These are phyloP conservation scores for Tipula vernalis DNA, from an alignment of 2,888 invertebrate species.

Conservation along the genomic window DNA sequence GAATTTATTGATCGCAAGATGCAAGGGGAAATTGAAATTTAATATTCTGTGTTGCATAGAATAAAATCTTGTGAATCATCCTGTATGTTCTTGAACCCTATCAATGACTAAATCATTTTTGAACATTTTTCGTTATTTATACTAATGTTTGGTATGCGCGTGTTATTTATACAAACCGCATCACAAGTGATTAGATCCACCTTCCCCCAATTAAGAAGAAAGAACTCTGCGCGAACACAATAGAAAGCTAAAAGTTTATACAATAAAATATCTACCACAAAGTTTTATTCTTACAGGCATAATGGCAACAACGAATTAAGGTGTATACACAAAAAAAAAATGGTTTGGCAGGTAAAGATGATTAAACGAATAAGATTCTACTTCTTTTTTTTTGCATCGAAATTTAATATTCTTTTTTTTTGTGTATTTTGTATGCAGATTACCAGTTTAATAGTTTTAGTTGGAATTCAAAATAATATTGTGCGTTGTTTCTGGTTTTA, in stretches of 20 bases:
- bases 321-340: neutral
- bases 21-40: neutral
- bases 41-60: neutral
- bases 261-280: neutral
- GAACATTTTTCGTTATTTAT: neutral
- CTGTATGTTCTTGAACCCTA: neutral
- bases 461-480: neutral
- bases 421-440: neutral
- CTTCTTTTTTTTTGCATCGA: neutral
- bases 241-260: neutral
- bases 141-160: neutral
- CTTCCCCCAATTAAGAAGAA: neutral
- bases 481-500: neutral
- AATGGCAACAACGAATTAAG: neutral
- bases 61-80: neutral
- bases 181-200: neutral
- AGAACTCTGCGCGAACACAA: neutral
- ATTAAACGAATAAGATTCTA: neutral
- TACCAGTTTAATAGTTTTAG: neutral
- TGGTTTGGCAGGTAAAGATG: neutral
- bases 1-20: neutral
- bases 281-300: neutral
- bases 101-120: neutral
- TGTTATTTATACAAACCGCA: neutral
- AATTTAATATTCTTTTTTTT: neutral